phyloP scores from a whole-genome alignment of 2,888 invertebrate species.

The Eristalis arbustorum region DNA sequence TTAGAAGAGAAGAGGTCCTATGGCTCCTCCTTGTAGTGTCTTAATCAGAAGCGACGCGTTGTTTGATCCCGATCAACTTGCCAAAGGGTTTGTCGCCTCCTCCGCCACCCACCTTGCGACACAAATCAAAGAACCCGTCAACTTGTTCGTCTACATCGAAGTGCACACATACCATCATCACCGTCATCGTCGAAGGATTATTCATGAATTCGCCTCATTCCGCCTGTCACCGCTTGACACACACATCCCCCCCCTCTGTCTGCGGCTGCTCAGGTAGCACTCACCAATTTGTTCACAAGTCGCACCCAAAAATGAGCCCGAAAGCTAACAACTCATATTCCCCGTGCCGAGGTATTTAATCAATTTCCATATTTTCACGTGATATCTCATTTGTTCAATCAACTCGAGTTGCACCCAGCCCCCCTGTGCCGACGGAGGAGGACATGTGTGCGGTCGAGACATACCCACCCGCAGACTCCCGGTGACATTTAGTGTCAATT shows the following conservation, averaged over 20 bases:
- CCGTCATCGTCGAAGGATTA: too few relatives aligned
- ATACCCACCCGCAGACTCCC: conserved; percentile 58
- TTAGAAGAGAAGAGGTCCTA: too few relatives aligned
- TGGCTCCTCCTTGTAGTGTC: too few relatives aligned
- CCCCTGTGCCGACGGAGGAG: neutral
- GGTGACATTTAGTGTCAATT: conserved; percentile 70
- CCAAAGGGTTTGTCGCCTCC: too few relatives aligned
- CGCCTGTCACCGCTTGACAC: neutral
- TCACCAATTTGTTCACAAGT: neutral
- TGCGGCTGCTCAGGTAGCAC: neutral
- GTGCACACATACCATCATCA: too few relatives aligned
- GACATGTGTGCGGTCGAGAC: conserved; percentile 17
- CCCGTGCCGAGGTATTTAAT: conserved; percentile 43
- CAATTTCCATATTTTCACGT: conserved; percentile 68
- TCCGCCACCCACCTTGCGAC: too few relatives aligned
- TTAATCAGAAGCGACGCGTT: too few relatives aligned
- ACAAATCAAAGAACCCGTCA: too few relatives aligned
- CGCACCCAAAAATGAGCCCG: neutral
- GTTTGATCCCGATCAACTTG: too few relatives aligned
- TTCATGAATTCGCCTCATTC: too few relatives aligned
- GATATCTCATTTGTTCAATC: conserved; percentile 66
- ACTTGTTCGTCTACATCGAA: too few relatives aligned
- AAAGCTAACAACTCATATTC: neutral
- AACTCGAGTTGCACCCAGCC: conserved; percentile 26
- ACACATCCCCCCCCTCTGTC: neutral